Percentiles rank a stretch among this genome's conserved stretches.
phyloP scores from a whole-genome alignment of 2,113 vertebrate species.

The Leiothrix lutea region DNA sequence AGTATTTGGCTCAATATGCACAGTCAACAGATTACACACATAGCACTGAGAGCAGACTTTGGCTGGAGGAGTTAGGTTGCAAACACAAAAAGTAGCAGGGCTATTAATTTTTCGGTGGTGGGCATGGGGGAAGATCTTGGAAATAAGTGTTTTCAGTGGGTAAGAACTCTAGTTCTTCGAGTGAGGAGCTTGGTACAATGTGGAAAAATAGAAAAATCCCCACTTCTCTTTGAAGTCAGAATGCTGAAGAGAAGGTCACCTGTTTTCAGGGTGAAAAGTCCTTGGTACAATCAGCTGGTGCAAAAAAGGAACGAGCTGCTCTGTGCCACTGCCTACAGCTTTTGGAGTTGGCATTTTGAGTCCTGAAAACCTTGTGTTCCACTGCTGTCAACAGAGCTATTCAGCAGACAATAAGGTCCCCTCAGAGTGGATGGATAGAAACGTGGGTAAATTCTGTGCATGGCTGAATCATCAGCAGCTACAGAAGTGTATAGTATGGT shows the following conservation, averaged over 20 bases:
- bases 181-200: accelerated
- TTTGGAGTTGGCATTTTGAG: background rate
- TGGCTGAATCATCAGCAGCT: background rate
- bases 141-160: background rate
- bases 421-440: background rate
- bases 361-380: background rate
- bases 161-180: background rate
- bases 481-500: background rate
- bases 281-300: accelerated
- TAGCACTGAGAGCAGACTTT: background rate
- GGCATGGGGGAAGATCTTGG: background rate
- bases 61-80: background rate
- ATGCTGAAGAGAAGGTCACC: background rate
- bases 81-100: background rate
- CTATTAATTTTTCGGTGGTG: background rate
- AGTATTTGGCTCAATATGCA: background rate
- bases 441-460: background rate
- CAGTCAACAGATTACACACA: background rate
- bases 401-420: background rate
- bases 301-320: background rate
- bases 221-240: background rate
- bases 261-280: background rate
- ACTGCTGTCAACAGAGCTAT: background rate
- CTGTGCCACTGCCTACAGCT: background rate
- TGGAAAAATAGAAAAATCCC: background rate